Evolutionary conservation across 2,888 invertebrate species (phyloP), one percentile per base, ranked within the genome.

Genomic region (Noctua fimbriata): DNA sequence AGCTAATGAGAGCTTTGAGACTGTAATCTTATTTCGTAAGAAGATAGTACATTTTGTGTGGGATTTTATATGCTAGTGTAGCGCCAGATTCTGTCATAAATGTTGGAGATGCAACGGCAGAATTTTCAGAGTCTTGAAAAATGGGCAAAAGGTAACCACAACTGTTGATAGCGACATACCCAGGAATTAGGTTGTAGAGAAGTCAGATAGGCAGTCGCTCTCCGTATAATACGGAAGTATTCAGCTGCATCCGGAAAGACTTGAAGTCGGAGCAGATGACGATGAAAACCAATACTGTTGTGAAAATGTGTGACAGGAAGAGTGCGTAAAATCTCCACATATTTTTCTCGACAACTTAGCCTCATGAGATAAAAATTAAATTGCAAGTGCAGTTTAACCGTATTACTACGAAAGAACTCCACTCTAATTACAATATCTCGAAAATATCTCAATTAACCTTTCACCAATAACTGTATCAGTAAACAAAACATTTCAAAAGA

Each of bases 391-490:
- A 4, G n/a, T n/a, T 52, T 14, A 44, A 21, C 36, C 24, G 36
- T 21, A 41, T 14, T 36, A 14, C 0, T 1, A n/a, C 2, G 4
- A 28, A 21, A 0, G 5, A 47, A 24, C n/a, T 24, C 52, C 41
- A 24, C 16, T 24, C 21, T 18, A 55, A 49, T 32, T 21, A 74
- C 24, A n/a, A 21, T 55, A n/a, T 63, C 52, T 47, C 6, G 58
- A 47, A 36, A 78, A 63, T 72, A 28, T 65, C 49, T 69, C 24
- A 83, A 65, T 78, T 82, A 78, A 73, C 82, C 82, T 82, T 82
- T 69, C 21, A 9, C 16, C 24, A 49, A 18, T 55, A 18, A 58
- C 24, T 63, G 55, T 65, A 18, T 32, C 49, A 74, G 12, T 65
- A 63, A 67, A 69, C 6, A 63, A 69, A 69, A 65, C 69, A 24